Base-by-base conservation (phyloP, 1,140 invertebrate species). In the Zaprionus ghesquierei region DNA sequence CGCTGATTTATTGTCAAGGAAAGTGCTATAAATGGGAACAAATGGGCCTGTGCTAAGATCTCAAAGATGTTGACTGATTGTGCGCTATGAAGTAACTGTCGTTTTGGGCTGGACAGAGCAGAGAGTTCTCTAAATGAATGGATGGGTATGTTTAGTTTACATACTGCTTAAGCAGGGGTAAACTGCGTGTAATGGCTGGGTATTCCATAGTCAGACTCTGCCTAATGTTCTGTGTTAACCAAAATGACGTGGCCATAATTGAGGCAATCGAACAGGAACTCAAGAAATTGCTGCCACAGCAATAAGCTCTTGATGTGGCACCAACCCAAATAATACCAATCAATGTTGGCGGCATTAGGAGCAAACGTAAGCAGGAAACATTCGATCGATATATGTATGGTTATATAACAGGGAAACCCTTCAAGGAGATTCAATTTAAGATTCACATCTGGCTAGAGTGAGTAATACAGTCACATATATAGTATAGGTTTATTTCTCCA, bases 221-320 rank as follows among this genome's bases (percentile, higher is more conserved):
- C n/a, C n/a, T n/a, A n/a, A n/a, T n/a, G n/a, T n/a, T n/a, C 5
- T n/a, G 35, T 38, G 13, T 38, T 15, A 41, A 8, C 35, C 35
- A 1, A 41, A 75, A 61, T 75, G 73, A 75, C 62, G 73, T 71
- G 69, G 73, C 51, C 73, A 49, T 65, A 75, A 75, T 72, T 75
- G 72, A 75, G 72, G 61, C 73, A 55, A 75, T 75, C 69, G 73
- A 72, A 75, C 69, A 75, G 73, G 73, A 75, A 75, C 69, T 72
- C 69, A 61, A 75, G 73, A 66, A 75, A 58, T 62, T 69, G 65
- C 65, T 53, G 65, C 41, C 27, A 55, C 20, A 18, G 35, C 53
- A 38, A 65, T 58, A 55, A 69, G 66, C 73, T 31, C 61, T 54
- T 58, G 68, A 75, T 61, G 68, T 70, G 61, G 51, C 38, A 53